These are phyloP conservation scores for Bufo bufo DNA, from an alignment of 2,113 vertebrate species.

Conservation along the genomic window DNA sequence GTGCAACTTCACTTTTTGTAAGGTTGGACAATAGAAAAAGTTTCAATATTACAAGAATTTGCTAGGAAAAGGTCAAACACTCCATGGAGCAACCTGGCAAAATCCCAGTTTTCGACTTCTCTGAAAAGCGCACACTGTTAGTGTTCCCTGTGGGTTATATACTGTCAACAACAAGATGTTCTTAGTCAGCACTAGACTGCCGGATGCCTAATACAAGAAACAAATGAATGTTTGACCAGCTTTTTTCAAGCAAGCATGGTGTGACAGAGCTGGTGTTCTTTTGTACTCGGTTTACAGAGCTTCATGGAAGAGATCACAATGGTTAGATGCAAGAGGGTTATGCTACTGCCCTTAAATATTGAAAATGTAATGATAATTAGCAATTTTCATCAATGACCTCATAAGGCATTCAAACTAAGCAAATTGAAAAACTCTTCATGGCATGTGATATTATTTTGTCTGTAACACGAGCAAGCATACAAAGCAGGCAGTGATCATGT, in stretches of 20 bases:
- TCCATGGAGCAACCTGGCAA: slow-evolving; percentile 65
- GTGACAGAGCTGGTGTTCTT: slow-evolving; percentile 73
- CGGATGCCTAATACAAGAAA: slow-evolving; percentile 67
- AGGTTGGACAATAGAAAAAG: slow-evolving; percentile 42
- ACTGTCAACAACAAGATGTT: slow-evolving; percentile 67
- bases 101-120: slow-evolving; percentile 60
- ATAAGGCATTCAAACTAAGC: neutral
- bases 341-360: neutral
- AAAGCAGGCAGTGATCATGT: neutral
- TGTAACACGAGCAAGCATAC: neutral
- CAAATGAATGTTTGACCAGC: slow-evolving; percentile 68
- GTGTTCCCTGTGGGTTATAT: slow-evolving; percentile 73
- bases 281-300: slow-evolving; percentile 66
- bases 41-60: slow-evolving; percentile 59
- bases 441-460: neutral
- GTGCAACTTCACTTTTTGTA: neutral
- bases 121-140: slow-evolving; percentile 63
- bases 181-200: slow-evolving; percentile 69
- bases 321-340: neutral
- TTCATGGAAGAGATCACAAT: slow-evolving; percentile 3
- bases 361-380: neutral
- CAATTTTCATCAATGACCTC: neutral
- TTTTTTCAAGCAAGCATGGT: slow-evolving; percentile 65
- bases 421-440: neutral
- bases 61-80: slow-evolving; percentile 51